These are phyloP conservation scores for Acromyrmex echinatior DNA, from an alignment of 1,140 invertebrate genomes.

Conservation along the genomic window DNA sequence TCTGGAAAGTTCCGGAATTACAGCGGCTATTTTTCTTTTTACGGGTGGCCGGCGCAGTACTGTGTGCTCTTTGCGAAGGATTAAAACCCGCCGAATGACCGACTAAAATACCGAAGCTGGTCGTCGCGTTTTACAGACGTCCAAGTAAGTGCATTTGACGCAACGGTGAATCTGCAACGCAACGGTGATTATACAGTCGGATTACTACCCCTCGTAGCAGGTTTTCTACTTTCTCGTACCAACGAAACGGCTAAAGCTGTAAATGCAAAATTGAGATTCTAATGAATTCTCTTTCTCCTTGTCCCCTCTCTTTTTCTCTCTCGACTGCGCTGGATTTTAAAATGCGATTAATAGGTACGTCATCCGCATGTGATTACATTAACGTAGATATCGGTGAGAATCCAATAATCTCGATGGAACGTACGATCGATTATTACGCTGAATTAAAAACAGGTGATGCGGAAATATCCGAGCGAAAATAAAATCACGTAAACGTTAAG, in stretches of 20 bases:
- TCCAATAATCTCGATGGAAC: slow-evolving; percentile 56
- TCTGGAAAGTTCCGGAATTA: slow-evolving; percentile 74
- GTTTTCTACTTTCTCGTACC: slow-evolving; percentile 42
- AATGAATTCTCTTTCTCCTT: slow-evolving; percentile 31
- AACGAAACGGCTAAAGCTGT: slow-evolving; percentile 21
- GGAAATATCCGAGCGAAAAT: slow-evolving; percentile 53
- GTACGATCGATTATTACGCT: slow-evolving; percentile 63
- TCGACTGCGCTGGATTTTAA: slow-evolving; percentile 24
- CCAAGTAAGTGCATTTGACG: slow-evolving; percentile 58
- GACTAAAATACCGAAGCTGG: slow-evolving; percentile 66
- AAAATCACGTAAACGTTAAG: slow-evolving; percentile 6
- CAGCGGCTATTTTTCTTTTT: slow-evolving; percentile 70
- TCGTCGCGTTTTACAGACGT: slow-evolving; percentile 48
- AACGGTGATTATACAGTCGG: slow-evolving; percentile 61
- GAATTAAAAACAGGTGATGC: slow-evolving; percentile 52
- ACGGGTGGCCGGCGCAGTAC: slow-evolving; percentile 36
- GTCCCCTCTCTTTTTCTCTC: not conserved
- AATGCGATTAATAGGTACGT: slow-evolving; percentile 50
- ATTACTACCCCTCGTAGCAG: slow-evolving; percentile 41
- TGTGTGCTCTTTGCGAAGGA: slow-evolving; percentile 46
- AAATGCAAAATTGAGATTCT: slow-evolving; percentile 58
- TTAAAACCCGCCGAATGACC: slow-evolving; percentile 69
- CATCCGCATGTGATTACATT: slow-evolving; percentile 58
- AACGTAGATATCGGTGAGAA: slow-evolving; percentile 43
- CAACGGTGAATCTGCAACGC: slow-evolving; percentile 49